Evolutionary conservation across 1,140 invertebrate species (phyloP), one percentile per base, ranked within the genome.

Genomic region (Ganaspis sp.): DNA sequence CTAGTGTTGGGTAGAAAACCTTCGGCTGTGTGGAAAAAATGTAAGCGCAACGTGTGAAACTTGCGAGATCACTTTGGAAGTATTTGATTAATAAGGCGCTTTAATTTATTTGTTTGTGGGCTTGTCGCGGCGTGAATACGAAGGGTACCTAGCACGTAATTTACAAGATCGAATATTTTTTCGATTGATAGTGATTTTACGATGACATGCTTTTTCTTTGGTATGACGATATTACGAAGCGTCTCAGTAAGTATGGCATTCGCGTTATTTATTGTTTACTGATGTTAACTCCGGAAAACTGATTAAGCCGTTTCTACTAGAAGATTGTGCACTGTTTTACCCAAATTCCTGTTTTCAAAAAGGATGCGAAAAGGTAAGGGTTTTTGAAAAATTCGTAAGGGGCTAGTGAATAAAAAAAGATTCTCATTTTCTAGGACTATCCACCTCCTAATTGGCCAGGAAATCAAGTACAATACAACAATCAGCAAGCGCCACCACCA

Each of bases 401-500:
- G 38, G 75, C 26, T 76, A 49, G 58, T 77, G 17, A 79, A 75
- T 79, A 75, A 84, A 37, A 26, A 9, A n/a, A 74, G 19, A 6
- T 72, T 58, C 83, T 80, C 72, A 81, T 85, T 87, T 87, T 76
- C 58, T 88, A 91, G 90, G 88, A 90, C 78, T 91, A 91, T 81
- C 84, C 90, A 69, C 88, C 89, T 21, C 85, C 87, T 0, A 86
- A 90, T 72, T 91, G 90, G 90, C 88, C 87, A 77, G 86, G 83
- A 69, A 87, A 79, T 78, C 88, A 89, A 81, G 87, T 91, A 69
- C 75, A 84, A 37, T 91, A 90, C 83, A 88, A 84, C 77, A 91
- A 80, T 77, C 90, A 90, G 70, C 89, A 89, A 49, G 73, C 87
- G 9, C 88, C 87, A 11, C 86, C 87, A 17, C 85, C 88, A 6